These are phyloP conservation scores for Anarsia innoxiella DNA, from an alignment of 2,888 invertebrate genomes.

Conservation along the genomic window DNA sequence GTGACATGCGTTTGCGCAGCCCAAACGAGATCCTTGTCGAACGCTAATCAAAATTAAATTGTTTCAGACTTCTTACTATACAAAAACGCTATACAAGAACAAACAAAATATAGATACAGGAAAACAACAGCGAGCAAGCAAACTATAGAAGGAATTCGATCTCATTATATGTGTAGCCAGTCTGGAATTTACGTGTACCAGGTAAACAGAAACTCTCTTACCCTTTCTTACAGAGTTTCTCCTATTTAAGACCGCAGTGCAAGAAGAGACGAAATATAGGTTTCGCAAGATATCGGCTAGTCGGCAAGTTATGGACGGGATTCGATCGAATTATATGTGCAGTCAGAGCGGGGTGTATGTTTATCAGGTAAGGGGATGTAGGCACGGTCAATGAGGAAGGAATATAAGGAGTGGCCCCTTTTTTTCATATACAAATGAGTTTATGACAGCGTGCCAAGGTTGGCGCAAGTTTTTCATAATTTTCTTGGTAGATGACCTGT, in stretches of 20 bases:
- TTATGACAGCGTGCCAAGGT: no score
- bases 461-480: no score
- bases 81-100: slow-evolving; percentile 62
- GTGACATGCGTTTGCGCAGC: no score
- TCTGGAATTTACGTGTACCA: slow-evolving; percentile 65
- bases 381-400: no score
- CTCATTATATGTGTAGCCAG: slow-evolving; percentile 68
- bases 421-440: no score
- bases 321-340: slow-evolving; percentile 66
- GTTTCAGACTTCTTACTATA: slow-evolving; percentile 56
- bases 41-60: slow-evolving; percentile 7
- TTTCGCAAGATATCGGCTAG: slow-evolving; percentile 65
- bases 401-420: no score
- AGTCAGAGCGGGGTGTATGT: slow-evolving; percentile 45
- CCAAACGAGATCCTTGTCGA: slow-evolving; percentile 5
- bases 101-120: slow-evolving; percentile 57
- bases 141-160: slow-evolving; percentile 61
- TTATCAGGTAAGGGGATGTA: slow-evolving; percentile 18
- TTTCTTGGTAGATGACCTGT: no score
- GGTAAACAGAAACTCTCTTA: slow-evolving; percentile 25
- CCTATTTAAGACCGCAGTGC: slow-evolving; percentile 59
- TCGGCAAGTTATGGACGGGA: slow-evolving; percentile 63
- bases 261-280: slow-evolving; percentile 59
- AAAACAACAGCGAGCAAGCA: slow-evolving; percentile 67
- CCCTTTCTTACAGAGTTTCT: slow-evolving; percentile 44